Evolutionary conservation across 2,797 vertebrate genomes (phyloP).

Genomic region (Myoxocephalus aenaeus): DNA sequence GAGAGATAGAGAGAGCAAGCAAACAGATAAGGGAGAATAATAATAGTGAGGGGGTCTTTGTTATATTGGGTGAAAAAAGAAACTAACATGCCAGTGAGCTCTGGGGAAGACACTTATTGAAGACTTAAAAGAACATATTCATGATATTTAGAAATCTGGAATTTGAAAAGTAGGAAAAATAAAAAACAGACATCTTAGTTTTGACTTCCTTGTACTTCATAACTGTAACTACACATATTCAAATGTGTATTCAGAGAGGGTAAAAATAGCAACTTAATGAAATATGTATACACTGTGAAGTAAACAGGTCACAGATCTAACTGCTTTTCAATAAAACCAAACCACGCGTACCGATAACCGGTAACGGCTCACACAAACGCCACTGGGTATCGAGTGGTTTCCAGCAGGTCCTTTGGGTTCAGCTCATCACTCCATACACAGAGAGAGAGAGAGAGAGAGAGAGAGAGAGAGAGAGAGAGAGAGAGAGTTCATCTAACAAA

Average conservation of each 20-base stretch:
- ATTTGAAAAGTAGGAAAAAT: slow-evolving; percentile 14
- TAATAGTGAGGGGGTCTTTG: slow-evolving; percentile 42
- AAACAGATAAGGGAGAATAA: slow-evolving; percentile 52
- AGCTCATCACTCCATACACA: slow-evolving; percentile 3
- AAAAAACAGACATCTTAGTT: background rate
- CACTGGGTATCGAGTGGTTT: slow-evolving; percentile 14
- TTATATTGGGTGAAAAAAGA: slow-evolving; percentile 45
- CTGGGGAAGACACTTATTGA: slow-evolving; percentile 24
- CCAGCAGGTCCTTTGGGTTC: slow-evolving; percentile 14
- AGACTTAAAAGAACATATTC: slow-evolving; percentile 20
- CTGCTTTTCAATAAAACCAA: slow-evolving; percentile 42
- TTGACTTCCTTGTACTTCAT: background rate
- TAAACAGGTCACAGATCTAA: slow-evolving; percentile 64
- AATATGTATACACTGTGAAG: slow-evolving; percentile 64
- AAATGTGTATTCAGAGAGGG: slow-evolving; percentile 33
- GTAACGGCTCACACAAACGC: slow-evolving; percentile 18
- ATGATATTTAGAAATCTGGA: slow-evolving; percentile 19
- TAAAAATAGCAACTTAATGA: slow-evolving; percentile 60
- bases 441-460: slow-evolving; percentile 8
- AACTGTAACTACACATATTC: slow-evolving; percentile 8
- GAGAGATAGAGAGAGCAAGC: slow-evolving; percentile 29
- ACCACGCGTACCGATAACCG: slow-evolving; percentile 26
- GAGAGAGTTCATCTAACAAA: slow-evolving; percentile 24
- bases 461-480: background rate
- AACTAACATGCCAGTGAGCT: slow-evolving; percentile 26